Conservation (phyloP, 2,797 vertebrate species). For the Chrosomus eos region DNA sequence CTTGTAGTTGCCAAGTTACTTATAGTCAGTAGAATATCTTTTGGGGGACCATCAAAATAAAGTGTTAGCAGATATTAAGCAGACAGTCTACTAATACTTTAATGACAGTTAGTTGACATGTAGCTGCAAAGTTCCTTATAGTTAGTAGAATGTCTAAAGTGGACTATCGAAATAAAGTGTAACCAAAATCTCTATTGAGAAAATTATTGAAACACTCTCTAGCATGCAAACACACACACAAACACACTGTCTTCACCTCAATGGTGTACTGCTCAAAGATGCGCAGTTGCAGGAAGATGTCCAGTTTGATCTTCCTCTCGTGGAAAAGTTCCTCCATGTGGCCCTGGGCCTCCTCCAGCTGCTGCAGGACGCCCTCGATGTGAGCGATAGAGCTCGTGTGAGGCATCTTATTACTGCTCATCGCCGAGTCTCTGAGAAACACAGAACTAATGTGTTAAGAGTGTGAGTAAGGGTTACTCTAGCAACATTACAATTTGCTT, state of each 20-base stretch:
- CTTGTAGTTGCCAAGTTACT: no score
- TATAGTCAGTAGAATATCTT: no score
- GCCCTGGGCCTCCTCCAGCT: conserved; percentile 96
- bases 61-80: no score
- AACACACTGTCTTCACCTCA: conserved; percentile 82
- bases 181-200: background rate
- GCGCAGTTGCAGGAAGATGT: conserved; percentile 96
- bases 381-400: conserved; percentile 98
- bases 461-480: background rate
- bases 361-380: conserved; percentile 96
- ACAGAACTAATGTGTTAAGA: background rate
- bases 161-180: no score
- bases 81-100: no score
- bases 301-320: conserved; percentile 98
- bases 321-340: conserved; percentile 99
- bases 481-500: background rate
- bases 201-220: background rate
- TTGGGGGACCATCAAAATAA: no score
- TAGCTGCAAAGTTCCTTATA: no score
- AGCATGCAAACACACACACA: background rate
- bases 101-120: no score
- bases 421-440: conserved; percentile 89
- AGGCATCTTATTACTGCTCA: conserved; percentile 97
- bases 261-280: conserved; percentile 98
- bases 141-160: no score